These are phyloP conservation scores for Bubo scandiacus DNA, from an alignment of 2,113 vertebrate species.

Conservation along the genomic window DNA sequence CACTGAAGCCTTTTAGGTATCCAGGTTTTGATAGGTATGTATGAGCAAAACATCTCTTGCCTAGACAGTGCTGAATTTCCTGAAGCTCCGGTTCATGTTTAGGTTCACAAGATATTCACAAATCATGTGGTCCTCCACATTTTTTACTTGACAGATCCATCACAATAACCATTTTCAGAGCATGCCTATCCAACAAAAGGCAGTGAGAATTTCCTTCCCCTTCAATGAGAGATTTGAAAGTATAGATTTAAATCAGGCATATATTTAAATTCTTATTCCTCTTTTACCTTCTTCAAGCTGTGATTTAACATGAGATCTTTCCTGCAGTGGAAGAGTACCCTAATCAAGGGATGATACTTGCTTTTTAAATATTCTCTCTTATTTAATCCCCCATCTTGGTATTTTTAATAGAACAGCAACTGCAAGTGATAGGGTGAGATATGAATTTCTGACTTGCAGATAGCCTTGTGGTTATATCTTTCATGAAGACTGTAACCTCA, in stretches of 20 bases:
- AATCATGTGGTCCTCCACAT: not conserved
- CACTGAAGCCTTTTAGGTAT: not conserved
- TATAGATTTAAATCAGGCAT: not conserved
- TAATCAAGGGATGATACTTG: not conserved
- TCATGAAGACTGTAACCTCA: not conserved
- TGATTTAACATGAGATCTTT: not conserved
- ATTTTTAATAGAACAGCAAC: not conserved
- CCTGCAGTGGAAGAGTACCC: not conserved
- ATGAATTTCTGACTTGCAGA: not conserved
- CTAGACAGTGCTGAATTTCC: not conserved
- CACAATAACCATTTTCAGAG: slow-evolving; percentile 8
- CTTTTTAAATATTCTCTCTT: not conserved
- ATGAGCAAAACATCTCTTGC: not conserved
- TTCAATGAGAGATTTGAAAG: not conserved
- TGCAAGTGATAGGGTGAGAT: not conserved
- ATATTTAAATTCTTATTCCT: not conserved
- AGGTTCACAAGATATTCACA: not conserved
- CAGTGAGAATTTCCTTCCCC: not conserved
- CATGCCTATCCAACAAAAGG: not conserved
- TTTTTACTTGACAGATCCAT: not conserved
- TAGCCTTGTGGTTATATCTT: not conserved
- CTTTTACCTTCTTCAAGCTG: not conserved
- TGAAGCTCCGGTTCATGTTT: not conserved
- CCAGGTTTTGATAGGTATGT: not conserved
- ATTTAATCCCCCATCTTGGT: not conserved